Percentiles rank a stretch among this genome's conserved stretches.
phyloP scores from a whole-genome alignment of 2,113 vertebrate genomes.

The Pachycephala philippinensis region DNA sequence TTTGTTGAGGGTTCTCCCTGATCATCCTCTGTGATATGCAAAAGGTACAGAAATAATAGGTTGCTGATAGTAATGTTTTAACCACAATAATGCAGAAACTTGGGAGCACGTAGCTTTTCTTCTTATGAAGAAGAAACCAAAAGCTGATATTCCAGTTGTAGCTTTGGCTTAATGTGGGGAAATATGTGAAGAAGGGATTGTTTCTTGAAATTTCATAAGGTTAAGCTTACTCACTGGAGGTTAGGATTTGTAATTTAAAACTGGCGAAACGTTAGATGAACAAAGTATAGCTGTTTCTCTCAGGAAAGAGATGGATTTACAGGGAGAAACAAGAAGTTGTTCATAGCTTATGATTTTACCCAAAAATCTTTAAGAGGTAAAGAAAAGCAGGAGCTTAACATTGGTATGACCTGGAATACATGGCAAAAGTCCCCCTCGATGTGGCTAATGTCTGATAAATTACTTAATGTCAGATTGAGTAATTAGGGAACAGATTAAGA shows the following conservation, averaged over 20 bases:
- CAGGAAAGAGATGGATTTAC: background rate
- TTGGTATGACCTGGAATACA: background rate
- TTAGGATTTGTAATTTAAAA: background rate
- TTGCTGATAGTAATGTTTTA: background rate
- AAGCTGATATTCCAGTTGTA: background rate
- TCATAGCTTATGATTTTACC: background rate
- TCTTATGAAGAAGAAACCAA: background rate
- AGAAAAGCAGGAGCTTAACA: background rate
- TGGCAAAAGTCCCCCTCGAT: background rate
- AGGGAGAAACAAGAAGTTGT: background rate
- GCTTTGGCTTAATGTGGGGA: background rate
- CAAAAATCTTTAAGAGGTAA: background rate
- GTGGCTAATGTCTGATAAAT: background rate
- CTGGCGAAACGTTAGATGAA: background rate
- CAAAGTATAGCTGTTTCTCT: background rate
- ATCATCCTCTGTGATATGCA: background rate
- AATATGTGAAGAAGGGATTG: background rate
- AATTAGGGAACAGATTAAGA: background rate
- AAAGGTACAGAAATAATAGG: background rate
- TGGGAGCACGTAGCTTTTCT: background rate
- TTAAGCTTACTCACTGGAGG: background rate
- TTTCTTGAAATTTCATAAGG: background rate
- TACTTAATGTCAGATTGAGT: background rate
- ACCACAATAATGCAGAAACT: background rate
- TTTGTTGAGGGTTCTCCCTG: background rate